Conservation (phyloP, 2,113 vertebrate species). For the Tichodroma muraria region DNA sequence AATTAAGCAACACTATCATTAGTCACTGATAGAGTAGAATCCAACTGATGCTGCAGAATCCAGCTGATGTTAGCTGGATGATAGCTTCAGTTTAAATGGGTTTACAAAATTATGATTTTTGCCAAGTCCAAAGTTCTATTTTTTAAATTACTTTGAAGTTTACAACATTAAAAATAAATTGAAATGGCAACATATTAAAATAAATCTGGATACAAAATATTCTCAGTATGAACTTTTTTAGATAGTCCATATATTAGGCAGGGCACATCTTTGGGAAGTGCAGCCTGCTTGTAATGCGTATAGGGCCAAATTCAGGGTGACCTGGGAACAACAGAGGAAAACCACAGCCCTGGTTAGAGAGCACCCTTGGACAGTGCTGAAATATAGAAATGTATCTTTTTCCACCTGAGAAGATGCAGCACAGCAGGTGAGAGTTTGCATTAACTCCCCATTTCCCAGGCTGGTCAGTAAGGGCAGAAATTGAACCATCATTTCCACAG, state of each 20-base stretch:
- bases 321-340: background rate
- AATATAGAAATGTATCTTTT: background rate
- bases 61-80: background rate
- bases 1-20: constrained; percentile 45
- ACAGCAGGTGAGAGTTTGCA: background rate
- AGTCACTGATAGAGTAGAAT: constrained; percentile 13
- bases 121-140: background rate
- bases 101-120: constrained; percentile 9
- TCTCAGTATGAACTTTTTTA: background rate
- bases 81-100: background rate
- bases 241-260: background rate
- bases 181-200: background rate
- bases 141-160: background rate
- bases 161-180: background rate
- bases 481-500: background rate
- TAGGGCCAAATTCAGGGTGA: background rate
- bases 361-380: background rate
- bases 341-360: background rate
- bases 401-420: background rate
- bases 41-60: constrained; percentile 9
- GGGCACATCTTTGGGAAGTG: background rate
- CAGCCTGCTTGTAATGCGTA: background rate
- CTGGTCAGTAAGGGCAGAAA: background rate
- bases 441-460: background rate
- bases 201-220: background rate